Conservation (phyloP, 1,140 invertebrate genomes). For the Lordiphosa collinella region DNA sequence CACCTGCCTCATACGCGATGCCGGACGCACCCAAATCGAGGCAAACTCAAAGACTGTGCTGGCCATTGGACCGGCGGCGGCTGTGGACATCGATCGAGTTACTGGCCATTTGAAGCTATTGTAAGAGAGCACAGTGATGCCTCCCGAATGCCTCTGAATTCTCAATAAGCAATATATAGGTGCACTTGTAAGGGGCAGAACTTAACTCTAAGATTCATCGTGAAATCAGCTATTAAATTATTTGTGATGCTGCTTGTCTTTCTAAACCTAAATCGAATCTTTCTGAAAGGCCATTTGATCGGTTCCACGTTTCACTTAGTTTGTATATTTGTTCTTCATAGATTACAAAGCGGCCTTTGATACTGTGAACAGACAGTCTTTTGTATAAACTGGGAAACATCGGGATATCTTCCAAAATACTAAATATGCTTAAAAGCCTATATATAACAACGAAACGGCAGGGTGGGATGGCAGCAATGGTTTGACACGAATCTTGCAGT, state of each 20-base stretch:
- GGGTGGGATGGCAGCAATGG: too few species aligned
- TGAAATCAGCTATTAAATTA: slow-evolving; percentile 48
- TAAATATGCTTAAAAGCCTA: too few species aligned
- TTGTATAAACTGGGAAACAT: too few species aligned
- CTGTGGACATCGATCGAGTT: slow-evolving; percentile 87
- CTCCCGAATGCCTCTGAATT: slow-evolving; percentile 28
- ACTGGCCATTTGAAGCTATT: slow-evolving; percentile 94
- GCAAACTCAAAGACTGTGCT: slow-evolving; percentile 92
- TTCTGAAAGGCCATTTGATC: too few species aligned
- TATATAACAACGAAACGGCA: too few species aligned
- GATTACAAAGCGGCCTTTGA: too few species aligned
- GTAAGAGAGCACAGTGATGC: too few species aligned
- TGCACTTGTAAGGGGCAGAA: slow-evolving; percentile 9
- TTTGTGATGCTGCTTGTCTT: slow-evolving; percentile 26
- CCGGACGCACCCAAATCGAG: slow-evolving; percentile 93
- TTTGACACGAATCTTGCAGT: too few species aligned
- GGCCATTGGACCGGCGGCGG: slow-evolving; percentile 92
- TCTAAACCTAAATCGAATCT: neutral
- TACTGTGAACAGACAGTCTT: too few species aligned
- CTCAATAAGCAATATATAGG: slow-evolving; percentile 53
- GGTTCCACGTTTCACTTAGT: too few species aligned
- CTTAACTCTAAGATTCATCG: slow-evolving; percentile 45
- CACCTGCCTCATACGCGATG: slow-evolving; percentile 89
- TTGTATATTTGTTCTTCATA: too few species aligned
- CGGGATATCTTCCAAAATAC: too few species aligned